Base-by-base conservation (phyloP, 2,113 vertebrate genomes). In the Cebus imitator region DNA sequence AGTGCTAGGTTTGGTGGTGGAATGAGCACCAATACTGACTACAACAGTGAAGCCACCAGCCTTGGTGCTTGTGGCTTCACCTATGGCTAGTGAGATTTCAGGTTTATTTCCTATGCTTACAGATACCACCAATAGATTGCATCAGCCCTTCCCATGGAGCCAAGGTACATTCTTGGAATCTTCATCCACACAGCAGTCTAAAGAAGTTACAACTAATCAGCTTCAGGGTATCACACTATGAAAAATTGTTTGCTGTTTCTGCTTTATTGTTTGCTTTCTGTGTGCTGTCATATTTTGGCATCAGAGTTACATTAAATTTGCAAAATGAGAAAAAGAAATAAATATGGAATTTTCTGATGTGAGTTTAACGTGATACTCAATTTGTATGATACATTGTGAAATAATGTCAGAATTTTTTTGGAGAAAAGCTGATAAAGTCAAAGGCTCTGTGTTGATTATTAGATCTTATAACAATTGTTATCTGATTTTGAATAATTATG, bases 241-340 rank as follows among this genome's bases (percentile, higher is more conserved):
- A 88, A 96, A 68, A 94, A 84, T 78, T 68, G 21, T 84, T 91
- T 94, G 37, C n/a, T 82, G 61, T 66, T 90, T 64, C 58, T 84
- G 37, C 80, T 96, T 93, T 93, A 66, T 93, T 96, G 68, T 97
- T 96, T 87, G 52, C 76, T 95, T 96, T 87, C 52, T 92, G 87
- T 96, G 75, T 90, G 61, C 61, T 94, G 58, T 96, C 43, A 43
- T 95, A 95, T 96, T 96, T 96, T 96, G 61, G 83, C 92, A 97
- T 97, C 78, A 93, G 75, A 95, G 55, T 97, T 95, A 85, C 32
- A 93, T 96, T 97, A 96, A 92, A 95, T 95, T 97, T 97, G n/a
- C 68, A 91, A 98, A 97, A 90, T 94, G 35, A 96, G 61, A 14
- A 64, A 30, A 64, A 64, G 5, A 30, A 30, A 43, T 76, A 75